These are phyloP conservation scores for Melanostigma gelatinosum DNA, from an alignment of 2,113 vertebrate genomes.

Conservation along the genomic window DNA sequence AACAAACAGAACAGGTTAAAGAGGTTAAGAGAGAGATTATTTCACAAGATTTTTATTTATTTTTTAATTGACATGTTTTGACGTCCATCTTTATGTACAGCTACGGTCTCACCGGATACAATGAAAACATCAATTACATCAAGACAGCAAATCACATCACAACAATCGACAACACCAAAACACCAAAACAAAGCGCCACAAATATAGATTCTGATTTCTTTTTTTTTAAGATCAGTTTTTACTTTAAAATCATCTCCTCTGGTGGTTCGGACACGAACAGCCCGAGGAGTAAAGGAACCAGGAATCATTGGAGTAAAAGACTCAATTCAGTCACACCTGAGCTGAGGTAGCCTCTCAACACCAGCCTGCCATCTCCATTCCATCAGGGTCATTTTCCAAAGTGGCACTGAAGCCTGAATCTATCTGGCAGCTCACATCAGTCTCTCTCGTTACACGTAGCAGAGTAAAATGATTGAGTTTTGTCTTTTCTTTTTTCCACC, in stretches of 20 bases:
- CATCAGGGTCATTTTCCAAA: conserved; percentile 53
- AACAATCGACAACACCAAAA: not conserved
- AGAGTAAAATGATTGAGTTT: conserved; percentile 49
- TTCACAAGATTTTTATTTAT: too few relatives aligned
- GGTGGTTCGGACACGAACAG: not conserved
- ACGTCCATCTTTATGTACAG: not conserved
- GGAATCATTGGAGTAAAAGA: conserved; percentile 31
- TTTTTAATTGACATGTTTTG: too few relatives aligned
- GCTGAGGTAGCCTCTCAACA: conserved; percentile 36
- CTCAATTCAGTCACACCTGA: conserved; percentile 47
- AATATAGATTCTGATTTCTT: not conserved
- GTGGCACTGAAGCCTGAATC: conserved; percentile 55
- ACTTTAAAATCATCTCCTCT: conserved; percentile 3
- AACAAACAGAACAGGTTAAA: too few relatives aligned
- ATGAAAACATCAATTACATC: too few relatives aligned
- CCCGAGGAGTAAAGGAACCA: conserved; percentile 1
- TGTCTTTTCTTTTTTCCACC: conserved; percentile 1
- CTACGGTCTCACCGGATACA: too few relatives aligned
- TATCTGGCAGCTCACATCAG: conserved; percentile 52
- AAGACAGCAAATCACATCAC: not conserved
- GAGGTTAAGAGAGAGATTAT: too few relatives aligned
- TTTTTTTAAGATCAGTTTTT: conserved; percentile 4
- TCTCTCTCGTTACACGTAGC: conserved; percentile 48
- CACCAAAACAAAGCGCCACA: not conserved
- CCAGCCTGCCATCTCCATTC: conserved; percentile 45